Evolutionary conservation across 2,888 invertebrate genomes (phyloP).

Genomic region (Yponomeuta cagnagella): DNA sequence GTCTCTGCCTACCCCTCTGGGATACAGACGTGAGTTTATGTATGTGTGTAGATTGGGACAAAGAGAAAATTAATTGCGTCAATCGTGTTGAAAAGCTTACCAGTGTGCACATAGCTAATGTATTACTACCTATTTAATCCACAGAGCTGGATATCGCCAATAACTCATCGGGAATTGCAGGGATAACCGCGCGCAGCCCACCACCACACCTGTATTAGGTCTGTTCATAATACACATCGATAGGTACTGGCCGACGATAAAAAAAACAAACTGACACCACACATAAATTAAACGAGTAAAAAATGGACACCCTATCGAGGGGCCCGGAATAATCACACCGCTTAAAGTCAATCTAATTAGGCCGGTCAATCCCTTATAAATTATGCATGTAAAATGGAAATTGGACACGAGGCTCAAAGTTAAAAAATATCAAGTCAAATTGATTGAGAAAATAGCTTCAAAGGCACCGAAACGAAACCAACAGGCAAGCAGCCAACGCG

Average conservation of each 20-base stretch:
- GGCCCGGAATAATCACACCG: conserved; percentile 13
- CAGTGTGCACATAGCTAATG: not conserved
- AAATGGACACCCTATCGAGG: conserved; percentile 14
- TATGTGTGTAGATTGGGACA: no score
- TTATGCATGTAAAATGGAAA: conserved; percentile 18
- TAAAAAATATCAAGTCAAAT: conserved; percentile 6
- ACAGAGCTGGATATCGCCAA: conserved; percentile 28
- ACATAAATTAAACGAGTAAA: conserved; percentile 7
- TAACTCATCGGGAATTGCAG: conserved; percentile 43
- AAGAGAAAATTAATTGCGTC: no score
- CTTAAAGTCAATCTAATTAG: conserved; percentile 13
- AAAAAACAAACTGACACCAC: not conserved
- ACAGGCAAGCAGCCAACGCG: not conserved
- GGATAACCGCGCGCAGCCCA: conserved; percentile 26
- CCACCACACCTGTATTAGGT: conserved; percentile 4
- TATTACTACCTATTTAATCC: conserved; percentile 38
- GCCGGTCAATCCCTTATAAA: conserved; percentile 19
- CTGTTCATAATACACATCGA: conserved; percentile 6
- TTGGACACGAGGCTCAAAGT: conserved; percentile 14
- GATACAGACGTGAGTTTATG: no score
- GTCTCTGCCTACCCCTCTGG: no score
- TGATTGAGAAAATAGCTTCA: not conserved
- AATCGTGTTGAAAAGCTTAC: not conserved
- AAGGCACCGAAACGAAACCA: not conserved
- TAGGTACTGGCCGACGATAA: not conserved